These are phyloP conservation scores for Halichoerus grypus DNA, from an alignment of 2,113 vertebrate species.

Conservation along the genomic window DNA sequence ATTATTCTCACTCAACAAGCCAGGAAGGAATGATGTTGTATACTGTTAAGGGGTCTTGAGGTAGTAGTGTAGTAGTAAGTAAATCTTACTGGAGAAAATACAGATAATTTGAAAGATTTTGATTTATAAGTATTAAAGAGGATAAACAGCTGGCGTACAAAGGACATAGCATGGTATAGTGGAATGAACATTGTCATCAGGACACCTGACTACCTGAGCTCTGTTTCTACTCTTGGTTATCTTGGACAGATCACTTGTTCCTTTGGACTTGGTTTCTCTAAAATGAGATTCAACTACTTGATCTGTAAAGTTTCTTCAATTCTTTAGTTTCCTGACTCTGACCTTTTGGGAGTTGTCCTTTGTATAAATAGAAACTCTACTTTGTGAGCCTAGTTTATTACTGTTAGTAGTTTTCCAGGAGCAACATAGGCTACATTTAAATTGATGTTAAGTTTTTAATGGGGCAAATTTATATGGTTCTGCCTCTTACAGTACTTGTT, in stretches of 20 bases:
- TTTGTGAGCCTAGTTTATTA: slow-evolving; percentile 39
- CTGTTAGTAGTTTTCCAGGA: background rate
- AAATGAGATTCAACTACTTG: background rate
- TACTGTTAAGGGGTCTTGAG: background rate
- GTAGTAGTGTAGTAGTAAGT: background rate
- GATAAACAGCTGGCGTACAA: background rate
- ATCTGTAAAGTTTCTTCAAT: background rate
- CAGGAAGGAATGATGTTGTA: background rate
- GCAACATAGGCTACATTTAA: background rate
- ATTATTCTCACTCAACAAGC: background rate
- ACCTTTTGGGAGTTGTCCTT: background rate
- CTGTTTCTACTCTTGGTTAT: background rate
- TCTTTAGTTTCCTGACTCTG: background rate
- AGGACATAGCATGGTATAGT: background rate
- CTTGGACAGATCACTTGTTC: background rate
- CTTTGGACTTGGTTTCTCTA: background rate
- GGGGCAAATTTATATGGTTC: background rate
- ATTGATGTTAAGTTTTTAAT: background rate
- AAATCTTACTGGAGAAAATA: background rate
- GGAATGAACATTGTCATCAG: background rate
- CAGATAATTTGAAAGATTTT: slow-evolving; percentile 2
- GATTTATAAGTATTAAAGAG: background rate
- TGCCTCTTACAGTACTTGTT: background rate
- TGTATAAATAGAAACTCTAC: background rate
- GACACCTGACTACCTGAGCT: background rate